A percentile compares a stretch with the other conserved stretches of the same genome.
phyloP scores from a whole-genome alignment of 2,113 vertebrate genomes.

The Neofelis nebulosa region DNA sequence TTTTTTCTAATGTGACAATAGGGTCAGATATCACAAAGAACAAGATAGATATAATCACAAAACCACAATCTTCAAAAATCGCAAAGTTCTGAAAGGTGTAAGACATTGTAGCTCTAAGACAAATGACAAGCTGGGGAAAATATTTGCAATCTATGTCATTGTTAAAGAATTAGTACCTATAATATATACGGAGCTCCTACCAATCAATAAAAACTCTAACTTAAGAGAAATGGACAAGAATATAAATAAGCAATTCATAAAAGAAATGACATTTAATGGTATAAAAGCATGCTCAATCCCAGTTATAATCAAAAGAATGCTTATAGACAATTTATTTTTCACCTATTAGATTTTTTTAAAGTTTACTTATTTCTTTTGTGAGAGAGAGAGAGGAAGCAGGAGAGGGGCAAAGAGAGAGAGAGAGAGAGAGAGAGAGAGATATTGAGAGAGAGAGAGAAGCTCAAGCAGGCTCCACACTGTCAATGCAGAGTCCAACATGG shows the following conservation, averaged over 20 bases:
- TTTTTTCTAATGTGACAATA: background rate
- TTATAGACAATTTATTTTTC: background rate
- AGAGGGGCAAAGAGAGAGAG: too few relatives aligned
- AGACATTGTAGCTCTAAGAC: background rate
- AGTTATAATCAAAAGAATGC: background rate
- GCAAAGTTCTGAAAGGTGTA: background rate
- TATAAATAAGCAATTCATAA: background rate
- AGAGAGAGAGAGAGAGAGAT: too few relatives aligned
- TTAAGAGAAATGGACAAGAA: background rate
- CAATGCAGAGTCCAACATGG: too few relatives aligned
- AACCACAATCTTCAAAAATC: background rate
- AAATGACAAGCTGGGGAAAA: background rate
- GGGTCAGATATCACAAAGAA: background rate
- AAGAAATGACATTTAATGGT: background rate
- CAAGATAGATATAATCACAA: background rate
- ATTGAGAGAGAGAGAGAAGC: too few relatives aligned
- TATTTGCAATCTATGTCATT: background rate
- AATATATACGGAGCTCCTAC: background rate
- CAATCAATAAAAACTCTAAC: conserved; percentile 10
- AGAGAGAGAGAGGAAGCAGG: too few relatives aligned
- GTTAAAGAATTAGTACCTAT: background rate
- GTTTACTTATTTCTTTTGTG: too few relatives aligned
- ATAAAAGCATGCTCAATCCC: background rate
- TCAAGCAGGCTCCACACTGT: too few relatives aligned
- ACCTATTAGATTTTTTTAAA: background rate